These are phyloP conservation scores for Thomomys bottae DNA, from an alignment of 2,113 vertebrate genomes.

Conservation along the genomic window DNA sequence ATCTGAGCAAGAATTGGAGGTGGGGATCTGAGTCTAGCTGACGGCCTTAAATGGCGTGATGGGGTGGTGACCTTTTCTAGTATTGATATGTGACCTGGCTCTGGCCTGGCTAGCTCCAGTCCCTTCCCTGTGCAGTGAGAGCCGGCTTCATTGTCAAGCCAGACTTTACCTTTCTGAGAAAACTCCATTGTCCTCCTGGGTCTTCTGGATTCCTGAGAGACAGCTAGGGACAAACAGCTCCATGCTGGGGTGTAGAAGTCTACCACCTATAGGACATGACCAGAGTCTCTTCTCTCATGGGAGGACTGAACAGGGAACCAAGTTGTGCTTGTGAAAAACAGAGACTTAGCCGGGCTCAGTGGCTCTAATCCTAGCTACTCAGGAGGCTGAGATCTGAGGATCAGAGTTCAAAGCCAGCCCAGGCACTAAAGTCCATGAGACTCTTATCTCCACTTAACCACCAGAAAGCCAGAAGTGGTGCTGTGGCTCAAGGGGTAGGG, in stretches of 20 bases:
- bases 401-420: too few species aligned
- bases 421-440: too few species aligned
- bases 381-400: too few species aligned
- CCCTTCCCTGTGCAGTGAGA: background rate
- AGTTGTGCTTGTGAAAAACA: background rate
- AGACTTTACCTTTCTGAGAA: background rate
- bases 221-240: background rate
- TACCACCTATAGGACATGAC: background rate
- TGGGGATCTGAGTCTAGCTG: slow-evolving; percentile 55
- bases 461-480: too few species aligned
- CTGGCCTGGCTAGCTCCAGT: background rate
- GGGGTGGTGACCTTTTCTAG: slow-evolving; percentile 29
- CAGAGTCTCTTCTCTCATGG: background rate
- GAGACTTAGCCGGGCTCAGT: too few species aligned
- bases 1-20: slow-evolving; percentile 38
- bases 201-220: background rate
- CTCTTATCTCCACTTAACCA: too few species aligned
- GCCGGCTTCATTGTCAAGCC: background rate
- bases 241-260: fast-evolving
- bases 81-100: background rate
- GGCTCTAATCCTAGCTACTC: too few species aligned
- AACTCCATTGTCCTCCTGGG: background rate
- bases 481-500: too few species aligned
- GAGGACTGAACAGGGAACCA: background rate
- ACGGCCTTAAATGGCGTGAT: background rate